Base-by-base conservation (phyloP, 2,113 vertebrate genomes). In the Macaca nemestrina region DNA sequence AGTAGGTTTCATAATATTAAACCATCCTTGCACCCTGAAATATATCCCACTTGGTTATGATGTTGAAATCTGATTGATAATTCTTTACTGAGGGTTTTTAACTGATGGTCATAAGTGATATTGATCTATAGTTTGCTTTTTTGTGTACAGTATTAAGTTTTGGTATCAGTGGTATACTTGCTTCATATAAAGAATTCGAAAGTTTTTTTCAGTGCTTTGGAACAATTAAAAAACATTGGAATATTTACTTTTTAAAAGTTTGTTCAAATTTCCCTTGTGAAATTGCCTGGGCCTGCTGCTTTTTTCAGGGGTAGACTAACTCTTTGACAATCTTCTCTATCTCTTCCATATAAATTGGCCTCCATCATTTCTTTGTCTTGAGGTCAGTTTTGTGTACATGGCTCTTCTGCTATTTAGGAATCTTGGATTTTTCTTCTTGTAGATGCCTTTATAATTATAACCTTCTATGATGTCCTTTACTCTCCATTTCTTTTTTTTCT, bases 391-490 rank as follows among this genome's bases (percentile, higher is more conserved):
- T 70, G 30, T 90, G 35, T 84, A 32, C 23, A 13, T 68, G 45
- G 10, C 40, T 84, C 52, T 80, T 83, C 57, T 84, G 76, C 38
- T 96, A 14, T 61, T 93, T 88, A 73, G 70, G 84, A 84, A 84
- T 88, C 82, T 88, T 90, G 9, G 52, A 38, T n/a, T 90, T 96
- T 90, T 86, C 43, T 87, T 81, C 68, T 81, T 93, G 1, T 78
- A 35, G 48, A 70, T 95, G 27, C 18, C 43, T 80, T 95, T 76
- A 79, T 57, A 89, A 73, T 84, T 76, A 85, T 52, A 85, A 38
- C 23, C 22, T 83, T 88, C 45, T 40, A 18, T 83, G 61, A 59
- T 75, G 40, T 93, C n/a, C 30, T 91, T 88, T 20, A 40, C 2
- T 59, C n/a, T 90, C 14, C 8, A 30, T 72, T 87, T 86, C 50